Evolutionary conservation across 2,888 invertebrate species (phyloP).

Genomic region (Lathronympha strigana): DNA sequence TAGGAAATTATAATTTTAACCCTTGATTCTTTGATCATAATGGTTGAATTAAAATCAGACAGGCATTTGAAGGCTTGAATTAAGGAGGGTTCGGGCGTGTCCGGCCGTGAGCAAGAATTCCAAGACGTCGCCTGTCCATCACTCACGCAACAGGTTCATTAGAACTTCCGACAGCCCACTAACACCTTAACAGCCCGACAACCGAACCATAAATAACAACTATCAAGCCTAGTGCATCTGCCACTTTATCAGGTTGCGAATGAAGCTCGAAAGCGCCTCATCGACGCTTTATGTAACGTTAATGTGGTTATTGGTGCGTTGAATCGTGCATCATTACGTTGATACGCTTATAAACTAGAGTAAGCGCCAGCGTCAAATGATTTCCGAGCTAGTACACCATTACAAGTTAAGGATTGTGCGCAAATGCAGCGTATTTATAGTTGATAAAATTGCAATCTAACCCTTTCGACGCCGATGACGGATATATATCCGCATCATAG

Average conservation of each 20-base stretch:
- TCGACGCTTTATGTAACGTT: not conserved
- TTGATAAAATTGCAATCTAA: too few species aligned
- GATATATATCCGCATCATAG: too few species aligned
- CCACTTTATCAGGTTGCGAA: not conserved
- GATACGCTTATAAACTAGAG: too few species aligned
- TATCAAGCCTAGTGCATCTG: conserved; percentile 15
- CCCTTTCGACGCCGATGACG: too few species aligned
- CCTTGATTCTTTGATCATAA: not conserved
- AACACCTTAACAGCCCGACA: conserved; percentile 48
- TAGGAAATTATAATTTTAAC: not conserved
- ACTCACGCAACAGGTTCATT: conserved; percentile 76
- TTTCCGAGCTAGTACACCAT: too few species aligned
- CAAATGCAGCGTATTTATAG: too few species aligned
- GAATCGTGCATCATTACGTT: too few species aligned
- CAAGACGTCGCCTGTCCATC: conserved; percentile 56
- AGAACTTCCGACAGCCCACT: conserved; percentile 65
- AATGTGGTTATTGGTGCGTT: too few species aligned
- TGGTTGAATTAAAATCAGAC: not conserved
- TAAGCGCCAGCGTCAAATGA: too few species aligned
- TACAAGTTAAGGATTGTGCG: too few species aligned
- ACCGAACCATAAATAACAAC: conserved; percentile 54
- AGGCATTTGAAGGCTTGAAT: conserved; percentile 1
- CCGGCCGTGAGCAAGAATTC: conserved; percentile 20
- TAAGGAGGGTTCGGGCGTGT: conserved; percentile 14
- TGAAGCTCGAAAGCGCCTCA: not conserved